These are phyloP conservation scores for Pygoscelis antarcticus DNA, from an alignment of 2,113 vertebrate genomes.

Conservation along the genomic window DNA sequence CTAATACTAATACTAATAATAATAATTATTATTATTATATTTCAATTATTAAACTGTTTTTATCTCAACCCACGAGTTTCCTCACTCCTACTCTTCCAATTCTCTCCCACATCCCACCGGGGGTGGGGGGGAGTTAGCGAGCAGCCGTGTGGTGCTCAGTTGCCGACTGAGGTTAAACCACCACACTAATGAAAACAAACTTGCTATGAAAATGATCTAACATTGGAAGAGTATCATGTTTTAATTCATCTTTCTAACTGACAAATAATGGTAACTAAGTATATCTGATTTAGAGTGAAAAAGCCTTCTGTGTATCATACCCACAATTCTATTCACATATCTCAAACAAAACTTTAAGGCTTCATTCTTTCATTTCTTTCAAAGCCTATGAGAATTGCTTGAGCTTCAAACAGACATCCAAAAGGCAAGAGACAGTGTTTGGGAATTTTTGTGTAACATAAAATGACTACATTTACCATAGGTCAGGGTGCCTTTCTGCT, in stretches of 20 bases:
- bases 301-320: neutral
- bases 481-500: neutral
- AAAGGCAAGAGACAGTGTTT: neutral
- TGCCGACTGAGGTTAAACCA: too few relatives aligned
- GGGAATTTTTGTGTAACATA: neutral
- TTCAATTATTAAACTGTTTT: too few relatives aligned
- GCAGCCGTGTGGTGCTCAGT: too few relatives aligned
- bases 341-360: neutral
- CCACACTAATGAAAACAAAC: neutral
- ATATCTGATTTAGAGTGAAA: neutral
- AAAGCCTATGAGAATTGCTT: neutral
- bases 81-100: too few relatives aligned
- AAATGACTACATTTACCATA: neutral
- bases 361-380: neutral
- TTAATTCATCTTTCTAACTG: neutral
- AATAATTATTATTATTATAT: too few relatives aligned
- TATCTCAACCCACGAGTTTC: too few relatives aligned
- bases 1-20: too few relatives aligned
- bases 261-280: neutral
- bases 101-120: too few relatives aligned
- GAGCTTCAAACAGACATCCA: neutral
- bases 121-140: too few relatives aligned
- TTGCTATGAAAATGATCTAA: neutral
- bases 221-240: neutral
- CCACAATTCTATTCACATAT: neutral